These are phyloP conservation scores for Caenorhabditis sinica DNA, from an alignment of 2,888 invertebrate species.

Conservation along the genomic window DNA sequence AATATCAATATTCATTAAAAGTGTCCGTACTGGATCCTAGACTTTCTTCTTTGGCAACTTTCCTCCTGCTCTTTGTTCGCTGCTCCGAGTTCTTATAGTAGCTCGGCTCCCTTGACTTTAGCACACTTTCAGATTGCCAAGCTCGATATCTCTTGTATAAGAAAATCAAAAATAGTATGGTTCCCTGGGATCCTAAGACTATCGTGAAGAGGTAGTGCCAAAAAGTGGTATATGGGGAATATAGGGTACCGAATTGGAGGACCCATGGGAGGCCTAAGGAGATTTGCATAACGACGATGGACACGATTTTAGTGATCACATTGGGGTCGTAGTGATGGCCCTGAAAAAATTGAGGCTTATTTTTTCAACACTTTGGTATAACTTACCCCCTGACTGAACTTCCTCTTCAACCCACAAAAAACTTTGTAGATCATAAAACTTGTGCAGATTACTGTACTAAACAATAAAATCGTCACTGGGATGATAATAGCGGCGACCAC, in stretches of 20 bases:
- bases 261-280: constrained; percentile 78
- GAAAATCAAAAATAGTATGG: constrained; percentile 68
- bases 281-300: constrained; percentile 75
- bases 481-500: constrained; percentile 75
- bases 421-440: constrained; percentile 70
- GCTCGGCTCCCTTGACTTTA: constrained; percentile 43
- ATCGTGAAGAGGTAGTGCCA: constrained; percentile 80
- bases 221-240: constrained; percentile 69
- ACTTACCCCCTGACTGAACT: constrained; percentile 58
- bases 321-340: constrained; percentile 66
- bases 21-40: constrained; percentile 48
- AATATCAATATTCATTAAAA: constrained; percentile 39
- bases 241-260: constrained; percentile 79
- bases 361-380: not conserved
- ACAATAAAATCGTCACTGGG: constrained; percentile 73
- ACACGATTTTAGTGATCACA: constrained; percentile 64
- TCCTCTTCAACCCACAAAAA: constrained; percentile 62
- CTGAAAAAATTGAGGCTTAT: constrained; percentile 4
- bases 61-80: not conserved
- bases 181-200: constrained; percentile 75
- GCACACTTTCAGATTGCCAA: constrained; percentile 39
- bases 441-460: constrained; percentile 73
- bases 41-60: constrained; percentile 27
- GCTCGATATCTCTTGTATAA: constrained; percentile 65
- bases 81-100: not conserved